Base-by-base conservation (phyloP, 2,888 invertebrate genomes). In the Drosophila emarginata region DNA sequence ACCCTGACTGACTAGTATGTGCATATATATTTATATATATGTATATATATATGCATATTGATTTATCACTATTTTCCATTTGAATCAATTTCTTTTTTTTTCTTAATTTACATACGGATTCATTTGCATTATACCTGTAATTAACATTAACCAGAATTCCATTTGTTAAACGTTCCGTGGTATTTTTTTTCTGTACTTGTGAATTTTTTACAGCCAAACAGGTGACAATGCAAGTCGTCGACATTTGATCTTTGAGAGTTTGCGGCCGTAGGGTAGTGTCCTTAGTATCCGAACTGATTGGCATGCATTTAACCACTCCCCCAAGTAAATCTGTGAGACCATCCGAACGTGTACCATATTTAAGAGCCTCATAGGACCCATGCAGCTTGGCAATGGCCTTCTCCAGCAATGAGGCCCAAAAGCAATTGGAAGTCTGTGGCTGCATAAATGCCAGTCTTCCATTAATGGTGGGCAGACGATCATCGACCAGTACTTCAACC, bases 301-400 rank as follows among this genome's bases (percentile, higher is more conserved):
- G 93, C 74, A 97, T 94, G 71, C 95, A 95, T 91, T 97, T 97
- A 0, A 97, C 96, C 65, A 97, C 96, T 4, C 97, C 97, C 0
- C 97, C 97, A 0, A 97, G 96, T 32, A 98, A 93, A 91, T 97
- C 97, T 0, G 97, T 96, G 60, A 98, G 92, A 0, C 97, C 97
- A 90, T 97, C 97, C 69, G 97, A 92, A 11, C 96, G 93, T 52
- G 96, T 96, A n/a, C 97, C 97, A 89, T 98, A 98, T 89, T 97
- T 97, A 1, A 98, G 93, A 0, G 97, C 97, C 92, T 98, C 97
- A 92, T 98, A 98, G 0, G 97, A 97, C 4, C 97, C 97, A 89
- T 97, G 97, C 62, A 98, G 96, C 96, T 98, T 97, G 66, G 97
- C 97, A 80, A 97, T 97, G 0, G 98, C 98, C 91, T 98, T 98